These are phyloP conservation scores for Thymelicus lineola DNA, from an alignment of 2,888 invertebrate species.

Conservation along the genomic window DNA sequence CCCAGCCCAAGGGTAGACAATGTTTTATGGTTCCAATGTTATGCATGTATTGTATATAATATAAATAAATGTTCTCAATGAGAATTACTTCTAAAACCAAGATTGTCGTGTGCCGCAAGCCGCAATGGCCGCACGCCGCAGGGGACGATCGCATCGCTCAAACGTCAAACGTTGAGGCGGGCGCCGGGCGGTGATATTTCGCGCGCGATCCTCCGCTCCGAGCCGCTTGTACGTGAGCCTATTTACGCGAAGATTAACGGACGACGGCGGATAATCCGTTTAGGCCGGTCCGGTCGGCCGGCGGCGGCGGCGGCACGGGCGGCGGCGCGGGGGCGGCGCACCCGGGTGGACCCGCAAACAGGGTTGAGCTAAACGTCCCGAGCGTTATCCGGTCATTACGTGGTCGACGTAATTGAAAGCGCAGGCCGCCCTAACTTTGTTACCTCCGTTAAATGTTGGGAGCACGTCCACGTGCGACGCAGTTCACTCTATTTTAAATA, in stretches of 20 bases:
- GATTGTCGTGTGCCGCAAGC: background rate
- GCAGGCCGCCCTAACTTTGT: conserved; percentile 33
- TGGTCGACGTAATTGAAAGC: conserved; percentile 37
- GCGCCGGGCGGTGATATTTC: conserved; percentile 57
- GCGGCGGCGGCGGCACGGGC: conserved; percentile 38
- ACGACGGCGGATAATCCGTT: conserved; percentile 54
- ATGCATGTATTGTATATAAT: too few species aligned
- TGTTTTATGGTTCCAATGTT: background rate
- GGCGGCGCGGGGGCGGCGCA: conserved; percentile 36
- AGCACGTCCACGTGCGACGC: conserved; percentile 1
- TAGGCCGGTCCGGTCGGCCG: conserved; percentile 41
- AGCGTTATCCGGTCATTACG: conserved; percentile 37
- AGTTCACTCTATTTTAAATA: conserved; percentile 12
- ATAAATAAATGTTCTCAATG: background rate
- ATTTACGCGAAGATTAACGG: conserved; percentile 74
- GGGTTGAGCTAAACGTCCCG: conserved; percentile 29
- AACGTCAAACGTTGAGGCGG: conserved; percentile 28
- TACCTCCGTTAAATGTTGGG: conserved; percentile 21
- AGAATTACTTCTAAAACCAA: background rate
- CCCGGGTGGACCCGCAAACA: conserved; percentile 31
- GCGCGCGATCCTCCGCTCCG: conserved; percentile 48
- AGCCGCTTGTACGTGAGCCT: conserved; percentile 64
- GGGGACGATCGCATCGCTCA: background rate
- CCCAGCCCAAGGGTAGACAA: background rate
- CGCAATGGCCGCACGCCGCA: too few species aligned